Percentiles rank a stretch among this genome's conserved stretches.
These are phyloP conservation scores for Lucilia sericata DNA, from an alignment of 1,140 invertebrate genomes.

Conservation along the genomic window DNA sequence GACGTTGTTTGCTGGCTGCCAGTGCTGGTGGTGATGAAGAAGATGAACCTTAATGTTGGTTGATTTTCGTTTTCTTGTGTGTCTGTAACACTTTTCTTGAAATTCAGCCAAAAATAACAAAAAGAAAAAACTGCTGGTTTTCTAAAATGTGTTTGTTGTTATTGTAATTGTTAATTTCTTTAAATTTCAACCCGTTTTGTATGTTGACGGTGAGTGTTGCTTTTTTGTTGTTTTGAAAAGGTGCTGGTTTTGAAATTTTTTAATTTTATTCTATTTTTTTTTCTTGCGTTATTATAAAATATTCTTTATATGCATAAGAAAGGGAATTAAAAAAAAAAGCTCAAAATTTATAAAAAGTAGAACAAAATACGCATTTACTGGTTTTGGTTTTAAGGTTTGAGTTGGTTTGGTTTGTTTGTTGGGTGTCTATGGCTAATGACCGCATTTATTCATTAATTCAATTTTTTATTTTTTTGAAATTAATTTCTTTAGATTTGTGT, in stretches of 20 bases:
- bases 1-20: background rate
- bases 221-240: background rate
- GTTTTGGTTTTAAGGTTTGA: background rate
- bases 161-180: background rate
- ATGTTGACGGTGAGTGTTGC: background rate
- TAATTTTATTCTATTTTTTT: background rate
- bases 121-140: constrained; percentile 15
- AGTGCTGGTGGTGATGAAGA: background rate
- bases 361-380: background rate
- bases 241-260: constrained; percentile 13
- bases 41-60: constrained; percentile 11
- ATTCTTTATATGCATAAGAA: background rate
- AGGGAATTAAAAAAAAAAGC: too few relatives aligned
- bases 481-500: constrained; percentile 2
- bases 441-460: background rate
- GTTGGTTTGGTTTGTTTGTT: background rate
- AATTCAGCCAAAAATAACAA: background rate
- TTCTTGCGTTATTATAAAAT: background rate
- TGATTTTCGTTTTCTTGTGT: background rate
- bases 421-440: background rate
- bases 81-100: background rate
- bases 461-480: background rate
- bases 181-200: constrained; percentile 20
- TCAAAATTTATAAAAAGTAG: background rate
- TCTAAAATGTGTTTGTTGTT: constrained; percentile 15